phyloP scores from a whole-genome alignment of 2,888 invertebrate species.

The Alloplasta piceator region DNA sequence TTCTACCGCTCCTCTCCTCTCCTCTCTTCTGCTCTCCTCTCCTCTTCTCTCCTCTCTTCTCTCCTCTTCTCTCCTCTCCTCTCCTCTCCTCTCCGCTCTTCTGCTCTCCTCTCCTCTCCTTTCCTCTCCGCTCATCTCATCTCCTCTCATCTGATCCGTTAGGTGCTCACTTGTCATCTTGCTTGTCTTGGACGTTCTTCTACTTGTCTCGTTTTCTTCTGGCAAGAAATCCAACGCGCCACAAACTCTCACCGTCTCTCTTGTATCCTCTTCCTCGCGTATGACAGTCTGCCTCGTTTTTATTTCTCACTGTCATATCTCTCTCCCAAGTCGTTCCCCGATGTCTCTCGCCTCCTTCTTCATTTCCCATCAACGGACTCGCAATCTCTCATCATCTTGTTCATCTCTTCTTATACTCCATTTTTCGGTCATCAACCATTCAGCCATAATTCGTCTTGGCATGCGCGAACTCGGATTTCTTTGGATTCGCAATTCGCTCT shows the following conservation, averaged over 20 bases:
- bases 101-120: too few relatives aligned
- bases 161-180: slow-evolving; percentile 54
- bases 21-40: too few relatives aligned
- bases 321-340: slow-evolving; percentile 21
- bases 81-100: background rate
- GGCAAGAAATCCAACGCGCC: slow-evolving; percentile 32
- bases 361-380: slow-evolving; percentile 4
- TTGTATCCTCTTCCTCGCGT: background rate
- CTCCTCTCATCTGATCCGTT: slow-evolving; percentile 18
- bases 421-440: too few relatives aligned
- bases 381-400: background rate
- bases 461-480: too few relatives aligned
- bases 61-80: background rate
- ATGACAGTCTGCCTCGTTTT: slow-evolving; percentile 26
- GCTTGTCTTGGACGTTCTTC: slow-evolving; percentile 32
- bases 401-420: background rate
- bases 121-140: background rate
- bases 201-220: slow-evolving; percentile 51
- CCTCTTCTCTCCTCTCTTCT: too few relatives aligned
- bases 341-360: background rate
- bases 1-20: background rate
- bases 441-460: too few relatives aligned
- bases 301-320: slow-evolving; percentile 39
- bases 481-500: background rate
- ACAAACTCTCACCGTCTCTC: slow-evolving; percentile 26